A percentile compares a stretch with the other conserved stretches of the same genome.
Evolutionary conservation across 1,140 invertebrate genomes (phyloP).

Genomic region (Drosophila kikkawai): DNA sequence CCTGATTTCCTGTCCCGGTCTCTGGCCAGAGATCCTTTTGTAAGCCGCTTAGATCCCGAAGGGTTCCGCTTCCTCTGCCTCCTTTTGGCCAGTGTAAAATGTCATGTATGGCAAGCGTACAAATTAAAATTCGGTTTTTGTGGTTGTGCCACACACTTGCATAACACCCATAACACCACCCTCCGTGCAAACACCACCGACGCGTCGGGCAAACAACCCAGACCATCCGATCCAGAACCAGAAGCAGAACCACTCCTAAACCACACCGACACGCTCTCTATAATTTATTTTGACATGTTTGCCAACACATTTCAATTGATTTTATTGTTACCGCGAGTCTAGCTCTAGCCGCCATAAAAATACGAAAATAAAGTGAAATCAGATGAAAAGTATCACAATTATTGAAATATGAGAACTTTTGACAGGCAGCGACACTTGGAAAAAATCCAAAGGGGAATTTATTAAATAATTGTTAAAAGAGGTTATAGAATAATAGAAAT

Average conservation of each 20-base stretch:
- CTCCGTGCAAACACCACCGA: constrained; percentile 49
- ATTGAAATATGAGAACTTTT: constrained; percentile 77
- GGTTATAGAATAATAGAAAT: neutral
- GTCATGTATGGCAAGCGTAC: constrained; percentile 71
- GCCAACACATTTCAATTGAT: constrained; percentile 85
- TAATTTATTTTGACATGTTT: constrained; percentile 85
- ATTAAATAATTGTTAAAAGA: neutral
- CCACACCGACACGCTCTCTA: constrained; percentile 65
- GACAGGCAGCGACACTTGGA: constrained; percentile 24
- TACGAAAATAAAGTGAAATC: constrained; percentile 72
- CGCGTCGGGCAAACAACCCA: constrained; percentile 51
- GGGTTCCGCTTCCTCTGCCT: constrained; percentile 41
- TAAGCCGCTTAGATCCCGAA: constrained; percentile 75
- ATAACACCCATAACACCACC: constrained; percentile 54
- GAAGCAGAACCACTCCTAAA: constrained; percentile 21
- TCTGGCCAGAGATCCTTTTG: constrained; percentile 51
- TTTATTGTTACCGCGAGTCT: constrained; percentile 69
- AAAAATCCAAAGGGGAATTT: neutral
- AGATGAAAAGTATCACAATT: constrained; percentile 79
- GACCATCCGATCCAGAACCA: constrained; percentile 24
- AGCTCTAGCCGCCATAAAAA: constrained; percentile 30
- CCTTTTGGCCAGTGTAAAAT: constrained; percentile 54
- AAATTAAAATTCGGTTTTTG: constrained; percentile 85
- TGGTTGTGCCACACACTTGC: constrained; percentile 75
- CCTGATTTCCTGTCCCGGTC: constrained; percentile 42